Evolutionary conservation across 2,113 vertebrate genomes (phyloP).

Genomic region (Festucalex cinctus): DNA sequence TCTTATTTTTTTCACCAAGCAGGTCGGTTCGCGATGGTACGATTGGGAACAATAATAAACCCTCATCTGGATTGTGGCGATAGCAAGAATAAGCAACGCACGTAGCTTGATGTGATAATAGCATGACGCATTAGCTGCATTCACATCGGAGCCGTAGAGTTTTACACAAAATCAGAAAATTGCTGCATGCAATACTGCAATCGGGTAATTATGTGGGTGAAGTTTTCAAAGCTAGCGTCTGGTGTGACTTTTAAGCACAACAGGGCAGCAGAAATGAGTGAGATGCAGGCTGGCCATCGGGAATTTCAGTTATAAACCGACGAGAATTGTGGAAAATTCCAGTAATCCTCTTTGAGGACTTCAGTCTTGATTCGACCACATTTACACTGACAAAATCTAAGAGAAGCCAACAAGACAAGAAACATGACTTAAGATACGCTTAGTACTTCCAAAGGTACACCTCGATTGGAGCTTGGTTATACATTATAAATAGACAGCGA

Average conservation of each 20-base stretch:
- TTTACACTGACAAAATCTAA: background rate
- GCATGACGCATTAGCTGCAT: background rate
- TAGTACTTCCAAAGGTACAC: conserved; percentile 1
- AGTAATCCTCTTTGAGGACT: background rate
- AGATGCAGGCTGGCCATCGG: background rate
- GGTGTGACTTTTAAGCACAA: background rate
- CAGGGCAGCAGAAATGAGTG: background rate
- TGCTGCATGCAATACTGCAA: background rate
- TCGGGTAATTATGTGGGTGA: background rate
- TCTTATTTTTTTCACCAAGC: conserved; percentile 15
- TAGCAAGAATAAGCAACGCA: background rate
- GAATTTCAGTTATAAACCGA: background rate
- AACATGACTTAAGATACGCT: background rate
- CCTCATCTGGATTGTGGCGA: background rate
- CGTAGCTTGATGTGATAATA: background rate
- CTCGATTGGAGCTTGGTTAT: conserved; percentile 4
- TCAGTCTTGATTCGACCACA: background rate
- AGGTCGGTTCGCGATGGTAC: conserved; percentile 1
- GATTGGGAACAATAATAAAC: conserved; percentile 6
- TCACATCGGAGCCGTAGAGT: background rate
- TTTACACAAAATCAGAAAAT: background rate
- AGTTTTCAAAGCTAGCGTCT: background rate
- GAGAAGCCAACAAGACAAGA: background rate
- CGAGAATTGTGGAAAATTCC: background rate
- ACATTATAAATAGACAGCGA: conserved; percentile 7